These are phyloP conservation scores for Caenorhabditis sulstoni DNA, from an alignment of 2,888 invertebrate species.

Conservation along the genomic window DNA sequence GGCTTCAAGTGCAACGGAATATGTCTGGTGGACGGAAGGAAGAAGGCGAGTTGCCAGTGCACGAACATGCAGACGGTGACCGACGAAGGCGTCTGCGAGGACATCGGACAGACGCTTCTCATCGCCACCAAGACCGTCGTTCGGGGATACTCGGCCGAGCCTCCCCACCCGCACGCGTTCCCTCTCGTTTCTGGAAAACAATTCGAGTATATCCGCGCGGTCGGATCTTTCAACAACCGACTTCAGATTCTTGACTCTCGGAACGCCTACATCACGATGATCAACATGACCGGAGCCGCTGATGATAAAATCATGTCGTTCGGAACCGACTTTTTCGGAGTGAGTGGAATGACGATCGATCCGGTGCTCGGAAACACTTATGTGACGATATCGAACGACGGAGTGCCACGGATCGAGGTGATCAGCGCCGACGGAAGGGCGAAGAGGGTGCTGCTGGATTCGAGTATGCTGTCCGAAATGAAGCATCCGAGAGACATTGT, in stretches of 20 bases:
- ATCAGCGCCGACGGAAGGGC: constrained; percentile 39
- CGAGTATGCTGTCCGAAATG: constrained; percentile 5
- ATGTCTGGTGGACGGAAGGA: constrained; percentile 45
- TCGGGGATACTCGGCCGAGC: constrained; percentile 29
- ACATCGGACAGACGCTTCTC: constrained; percentile 29
- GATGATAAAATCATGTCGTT: constrained; percentile 27
- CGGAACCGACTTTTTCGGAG: constrained; percentile 39
- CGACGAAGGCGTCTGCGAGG: constrained; percentile 32
- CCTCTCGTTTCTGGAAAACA: constrained; percentile 42
- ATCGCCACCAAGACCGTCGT: constrained; percentile 28
- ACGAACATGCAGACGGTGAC: constrained; percentile 33
- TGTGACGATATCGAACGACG: constrained; percentile 16
- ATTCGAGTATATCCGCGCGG: constrained; percentile 37
- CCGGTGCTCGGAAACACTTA: constrained; percentile 42
- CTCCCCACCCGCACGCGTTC: constrained; percentile 41
- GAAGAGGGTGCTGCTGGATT: constrained; percentile 14
- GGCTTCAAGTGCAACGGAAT: constrained; percentile 49
- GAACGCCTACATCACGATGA: neutral
- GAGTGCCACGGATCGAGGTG: constrained; percentile 34
- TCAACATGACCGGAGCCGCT: constrained; percentile 36
- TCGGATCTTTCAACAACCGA: constrained; percentile 24
- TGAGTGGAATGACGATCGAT: constrained; percentile 45
- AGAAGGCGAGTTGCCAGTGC: constrained; percentile 40
- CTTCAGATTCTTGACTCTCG: constrained; percentile 28
- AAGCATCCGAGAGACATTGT: constrained; percentile 33